Evolutionary conservation across 2,888 invertebrate genomes (phyloP), one percentile per base, ranked within the genome.

Genomic region (Drosophila bunnanda): DNA sequence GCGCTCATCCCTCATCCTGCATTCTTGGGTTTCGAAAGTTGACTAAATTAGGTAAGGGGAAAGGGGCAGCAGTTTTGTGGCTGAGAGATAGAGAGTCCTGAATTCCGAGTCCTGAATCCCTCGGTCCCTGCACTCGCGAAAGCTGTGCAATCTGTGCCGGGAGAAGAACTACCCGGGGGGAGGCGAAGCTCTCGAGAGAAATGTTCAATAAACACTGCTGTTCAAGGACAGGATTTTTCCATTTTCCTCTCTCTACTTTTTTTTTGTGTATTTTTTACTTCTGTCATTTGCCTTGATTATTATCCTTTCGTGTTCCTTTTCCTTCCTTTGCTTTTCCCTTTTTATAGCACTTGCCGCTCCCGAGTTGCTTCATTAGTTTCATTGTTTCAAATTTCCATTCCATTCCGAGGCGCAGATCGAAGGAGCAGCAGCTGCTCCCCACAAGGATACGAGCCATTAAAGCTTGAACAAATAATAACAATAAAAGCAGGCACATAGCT

Each of bases 311-410:
- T 17, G 20, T 25, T 25, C 8, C 32, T 4, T 4, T 41, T 12
- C 20, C 20, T 12, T 43, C 7, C 2, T 43, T 22, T 22, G n/a
- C 9, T 38, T 38, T n/a, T 38, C 39, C 32, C 32, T 6, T 52
- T 25, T 34, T 52, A n/a, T 13, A 15, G 17, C 30, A 48, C 48
- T 48, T 48, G 12, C 30, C 48, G 3, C 46, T 13, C 13, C 13
- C 48, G 32, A 32, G 38, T 60, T 48, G 30, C 38, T 39, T 66
- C 57, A 13, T 54, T 69, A 36, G 43, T 34, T 59, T 52, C 17
- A 36, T 36, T 61, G 43, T 79, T 60, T 86, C 73, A 81, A 74
- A 83, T 86, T 81, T 81, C 67, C 78, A 76, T 83, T 83, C 62
- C 76, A 70, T 78, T 77, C 70, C 72, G 73, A 62, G 4, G 41